These are phyloP conservation scores for Hydropotes inermis DNA, from an alignment of 2,113 vertebrate genomes.

Conservation along the genomic window DNA sequence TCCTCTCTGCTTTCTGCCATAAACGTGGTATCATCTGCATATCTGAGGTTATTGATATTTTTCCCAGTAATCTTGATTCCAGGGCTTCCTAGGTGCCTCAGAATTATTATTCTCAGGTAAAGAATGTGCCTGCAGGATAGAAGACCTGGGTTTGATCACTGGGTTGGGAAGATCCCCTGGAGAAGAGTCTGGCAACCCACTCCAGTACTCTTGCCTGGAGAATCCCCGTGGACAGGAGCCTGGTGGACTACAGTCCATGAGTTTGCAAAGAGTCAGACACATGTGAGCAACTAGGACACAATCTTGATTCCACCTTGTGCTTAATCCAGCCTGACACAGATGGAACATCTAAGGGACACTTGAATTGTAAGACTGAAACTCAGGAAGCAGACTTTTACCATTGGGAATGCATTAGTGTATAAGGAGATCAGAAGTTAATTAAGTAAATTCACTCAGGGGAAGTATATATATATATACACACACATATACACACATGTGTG, in stretches of 20 bases:
- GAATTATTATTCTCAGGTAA: neutral
- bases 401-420: neutral
- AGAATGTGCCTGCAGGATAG: neutral
- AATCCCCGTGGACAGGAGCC: neutral
- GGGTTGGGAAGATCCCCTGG: neutral
- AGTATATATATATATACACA: too few species aligned
- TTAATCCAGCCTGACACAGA: neutral
- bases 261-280: rapidly evolving
- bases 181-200: neutral
- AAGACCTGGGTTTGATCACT: neutral
- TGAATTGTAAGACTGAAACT: neutral
- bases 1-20: neutral
- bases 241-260: neutral
- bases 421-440: neutral
- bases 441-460: neutral
- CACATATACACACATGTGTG: too few species aligned
- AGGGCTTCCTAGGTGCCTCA: neutral
- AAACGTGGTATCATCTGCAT: neutral
- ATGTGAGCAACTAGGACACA: neutral
- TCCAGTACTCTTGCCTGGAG: neutral
- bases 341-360: neutral
- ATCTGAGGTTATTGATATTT: neutral
- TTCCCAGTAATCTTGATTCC: neutral
- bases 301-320: neutral
- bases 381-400: neutral